phyloP scores from a whole-genome alignment of 2,888 invertebrate genomes.

The Lamellibrachia columna region DNA sequence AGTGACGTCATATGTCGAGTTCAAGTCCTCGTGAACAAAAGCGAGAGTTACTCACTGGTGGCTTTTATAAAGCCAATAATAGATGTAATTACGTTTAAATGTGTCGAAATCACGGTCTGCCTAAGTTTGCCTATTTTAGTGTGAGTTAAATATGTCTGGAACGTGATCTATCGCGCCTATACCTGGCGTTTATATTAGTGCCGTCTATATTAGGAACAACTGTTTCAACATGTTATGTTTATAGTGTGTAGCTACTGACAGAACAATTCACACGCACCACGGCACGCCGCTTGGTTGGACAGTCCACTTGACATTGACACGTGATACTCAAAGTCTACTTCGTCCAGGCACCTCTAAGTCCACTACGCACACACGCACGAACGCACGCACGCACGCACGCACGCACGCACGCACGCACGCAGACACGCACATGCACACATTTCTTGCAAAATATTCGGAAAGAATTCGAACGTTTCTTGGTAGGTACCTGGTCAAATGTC shows the following conservation, averaged over 20 bases:
- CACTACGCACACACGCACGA: not conserved
- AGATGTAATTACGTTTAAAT: not conserved
- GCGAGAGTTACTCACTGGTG: not conserved
- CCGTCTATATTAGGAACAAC: constrained; percentile 1
- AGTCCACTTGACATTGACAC: not conserved
- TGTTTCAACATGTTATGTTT: not conserved
- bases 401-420: no score
- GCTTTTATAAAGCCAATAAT: not conserved
- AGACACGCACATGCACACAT: no score
- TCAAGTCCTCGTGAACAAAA: not conserved
- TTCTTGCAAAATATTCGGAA: no score
- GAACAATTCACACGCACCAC: not conserved
- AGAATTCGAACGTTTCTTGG: no score
- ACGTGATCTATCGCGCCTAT: not conserved
- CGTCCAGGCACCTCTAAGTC: not conserved
- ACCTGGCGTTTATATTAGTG: not conserved
- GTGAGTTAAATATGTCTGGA: constrained; percentile 7
- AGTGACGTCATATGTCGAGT: not conserved
- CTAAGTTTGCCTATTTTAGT: not conserved
- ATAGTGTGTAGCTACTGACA: not conserved
- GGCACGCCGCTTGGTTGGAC: not conserved
- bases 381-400: not conserved
- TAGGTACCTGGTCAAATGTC: no score
- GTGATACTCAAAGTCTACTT: not conserved
- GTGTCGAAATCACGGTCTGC: not conserved